These are phyloP conservation scores for Caracal caracal DNA, from an alignment of 2,113 vertebrate species.

Conservation along the genomic window DNA sequence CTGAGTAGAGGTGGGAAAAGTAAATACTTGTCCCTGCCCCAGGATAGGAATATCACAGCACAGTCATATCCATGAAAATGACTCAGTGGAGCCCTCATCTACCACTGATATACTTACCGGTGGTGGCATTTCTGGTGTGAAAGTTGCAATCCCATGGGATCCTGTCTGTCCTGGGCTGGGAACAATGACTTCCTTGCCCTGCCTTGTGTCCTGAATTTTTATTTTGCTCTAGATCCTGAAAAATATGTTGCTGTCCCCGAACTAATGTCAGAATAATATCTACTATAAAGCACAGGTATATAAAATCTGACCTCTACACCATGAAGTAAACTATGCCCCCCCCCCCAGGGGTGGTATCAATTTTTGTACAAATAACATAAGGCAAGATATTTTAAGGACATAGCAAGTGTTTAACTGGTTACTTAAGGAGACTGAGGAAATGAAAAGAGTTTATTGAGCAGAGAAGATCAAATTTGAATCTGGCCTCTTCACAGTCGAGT, in stretches of 20 bases:
- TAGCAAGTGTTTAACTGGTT: background rate
- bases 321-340: background rate
- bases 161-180: background rate
- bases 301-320: background rate
- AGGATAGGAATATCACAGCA: no score
- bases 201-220: background rate
- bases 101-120: background rate
- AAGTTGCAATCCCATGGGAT: no score
- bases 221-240: background rate
- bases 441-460: background rate
- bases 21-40: background rate
- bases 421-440: background rate
- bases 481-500: background rate
- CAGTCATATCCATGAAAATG: background rate
- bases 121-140: background rate
- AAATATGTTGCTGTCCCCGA: background rate
- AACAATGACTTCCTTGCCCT: background rate
- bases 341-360: accelerated
- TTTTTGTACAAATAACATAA: background rate
- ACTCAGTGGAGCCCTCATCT: background rate
- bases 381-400: background rate
- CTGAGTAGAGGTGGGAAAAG: background rate
- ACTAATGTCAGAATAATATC: background rate
- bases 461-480: background rate
- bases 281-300: background rate